A percentile compares a stretch with the other conserved stretches of the same genome.
Conservation (phyloP, 2,888 invertebrate species). For the Catonia carolina region DNA sequence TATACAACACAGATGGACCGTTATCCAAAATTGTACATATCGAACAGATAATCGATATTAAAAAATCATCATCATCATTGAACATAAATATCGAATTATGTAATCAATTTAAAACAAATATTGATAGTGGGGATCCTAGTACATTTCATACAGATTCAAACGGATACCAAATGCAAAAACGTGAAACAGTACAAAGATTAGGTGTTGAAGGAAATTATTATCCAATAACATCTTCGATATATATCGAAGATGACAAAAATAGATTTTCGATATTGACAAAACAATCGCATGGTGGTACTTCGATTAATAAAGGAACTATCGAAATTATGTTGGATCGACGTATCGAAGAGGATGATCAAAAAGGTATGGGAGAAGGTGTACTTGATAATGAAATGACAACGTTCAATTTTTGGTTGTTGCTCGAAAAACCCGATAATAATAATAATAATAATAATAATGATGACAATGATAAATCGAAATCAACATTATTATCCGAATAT, state of each 20-base stretch:
- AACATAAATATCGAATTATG: constrained; percentile 24
- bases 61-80: neutral
- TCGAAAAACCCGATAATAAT: neutral
- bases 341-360: constrained; percentile 19
- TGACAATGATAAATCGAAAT: neutral
- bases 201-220: constrained; percentile 22
- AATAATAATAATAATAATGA: too few relatives aligned
- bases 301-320: constrained; percentile 14
- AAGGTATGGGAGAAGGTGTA: constrained; percentile 26
- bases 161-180: constrained; percentile 22
- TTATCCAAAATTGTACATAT: constrained; percentile 68
- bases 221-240: constrained; percentile 24
- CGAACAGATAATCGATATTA: constrained; percentile 57
- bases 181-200: constrained; percentile 3
- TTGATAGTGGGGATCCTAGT: constrained; percentile 1
- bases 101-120: constrained; percentile 17
- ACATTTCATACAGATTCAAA: constrained; percentile 26
- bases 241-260: constrained; percentile 16
- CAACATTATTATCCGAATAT: neutral
- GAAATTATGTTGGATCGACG: constrained; percentile 28
- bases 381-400: constrained; percentile 17
- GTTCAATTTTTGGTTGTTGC: constrained; percentile 19
- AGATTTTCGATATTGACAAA: constrained; percentile 20
- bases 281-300: constrained; percentile 27
- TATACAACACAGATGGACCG: constrained; percentile 65